These are phyloP conservation scores for Panzeria rudis DNA, from an alignment of 2,888 invertebrate species.

Conservation along the genomic window DNA sequence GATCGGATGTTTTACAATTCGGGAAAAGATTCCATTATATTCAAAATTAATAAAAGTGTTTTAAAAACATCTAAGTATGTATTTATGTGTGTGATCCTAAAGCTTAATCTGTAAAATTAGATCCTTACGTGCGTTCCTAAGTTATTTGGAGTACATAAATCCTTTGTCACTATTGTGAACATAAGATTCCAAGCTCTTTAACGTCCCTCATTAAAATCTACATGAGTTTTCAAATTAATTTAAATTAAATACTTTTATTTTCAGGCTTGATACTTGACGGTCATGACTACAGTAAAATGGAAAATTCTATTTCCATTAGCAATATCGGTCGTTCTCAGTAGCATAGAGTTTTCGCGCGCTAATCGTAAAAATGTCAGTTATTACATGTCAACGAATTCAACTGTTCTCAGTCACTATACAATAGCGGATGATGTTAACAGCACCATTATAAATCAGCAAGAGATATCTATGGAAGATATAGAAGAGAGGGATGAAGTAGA, in stretches of 20 bases:
- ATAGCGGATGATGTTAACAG: constrained; percentile 35
- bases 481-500: constrained; percentile 64
- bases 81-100: too few relatives aligned
- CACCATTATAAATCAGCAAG: background rate
- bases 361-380: constrained; percentile 60
- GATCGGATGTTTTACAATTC: too few relatives aligned
- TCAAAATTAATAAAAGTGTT: too few relatives aligned
- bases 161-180: too few relatives aligned
- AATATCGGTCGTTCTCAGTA: constrained; percentile 24
- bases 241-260: constrained; percentile 4
- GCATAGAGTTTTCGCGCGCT: constrained; percentile 5
- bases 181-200: too few relatives aligned
- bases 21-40: too few relatives aligned
- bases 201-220: too few relatives aligned
- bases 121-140: too few relatives aligned
- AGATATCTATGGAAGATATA: background rate
- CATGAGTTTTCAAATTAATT: background rate
- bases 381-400: constrained; percentile 34
- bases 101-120: too few relatives aligned
- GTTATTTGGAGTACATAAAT: too few relatives aligned
- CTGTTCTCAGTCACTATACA: constrained; percentile 28
- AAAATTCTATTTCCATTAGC: constrained; percentile 50
- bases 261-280: background rate
- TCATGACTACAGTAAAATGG: constrained; percentile 44
- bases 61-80: too few relatives aligned